Conservation (phyloP, 2,797 vertebrate genomes). For the Ataeniobius toweri region DNA sequence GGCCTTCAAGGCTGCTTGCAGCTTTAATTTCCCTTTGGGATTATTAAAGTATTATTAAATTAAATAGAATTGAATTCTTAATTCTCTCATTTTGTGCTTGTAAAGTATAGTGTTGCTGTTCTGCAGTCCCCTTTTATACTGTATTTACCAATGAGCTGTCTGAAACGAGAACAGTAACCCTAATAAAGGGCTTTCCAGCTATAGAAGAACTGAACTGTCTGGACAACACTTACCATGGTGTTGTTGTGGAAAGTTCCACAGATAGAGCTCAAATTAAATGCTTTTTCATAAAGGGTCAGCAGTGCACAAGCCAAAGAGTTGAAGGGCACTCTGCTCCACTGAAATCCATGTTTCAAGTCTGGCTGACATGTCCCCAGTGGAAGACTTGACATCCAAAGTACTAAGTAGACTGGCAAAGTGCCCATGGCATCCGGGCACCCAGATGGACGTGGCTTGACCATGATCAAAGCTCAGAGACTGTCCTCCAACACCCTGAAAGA, state of each 20-base stretch:
- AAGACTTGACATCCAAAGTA: constrained; percentile 68
- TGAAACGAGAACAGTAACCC: constrained; percentile 58
- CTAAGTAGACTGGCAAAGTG: constrained; percentile 69
- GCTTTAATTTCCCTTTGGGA: too few species aligned
- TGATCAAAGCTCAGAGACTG: constrained; percentile 72
- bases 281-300: constrained; percentile 55
- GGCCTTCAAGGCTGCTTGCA: too few species aligned
- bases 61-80: too few species aligned
- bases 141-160: constrained; percentile 54
- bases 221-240: constrained; percentile 56
- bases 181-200: constrained; percentile 67
- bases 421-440: constrained; percentile 74
- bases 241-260: constrained; percentile 63
- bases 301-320: constrained; percentile 58
- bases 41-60: too few species aligned
- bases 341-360: constrained; percentile 63
- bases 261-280: constrained; percentile 48
- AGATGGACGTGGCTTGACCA: constrained; percentile 74
- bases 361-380: constrained; percentile 68
- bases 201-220: constrained; percentile 68
- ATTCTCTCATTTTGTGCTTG: constrained; percentile 59
- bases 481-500: constrained; percentile 77
- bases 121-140: constrained; percentile 67
- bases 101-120: constrained; percentile 60
- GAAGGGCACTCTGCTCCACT: constrained; percentile 61